phyloP scores from a whole-genome alignment of 2,113 vertebrate species.

The Esox niger region DNA sequence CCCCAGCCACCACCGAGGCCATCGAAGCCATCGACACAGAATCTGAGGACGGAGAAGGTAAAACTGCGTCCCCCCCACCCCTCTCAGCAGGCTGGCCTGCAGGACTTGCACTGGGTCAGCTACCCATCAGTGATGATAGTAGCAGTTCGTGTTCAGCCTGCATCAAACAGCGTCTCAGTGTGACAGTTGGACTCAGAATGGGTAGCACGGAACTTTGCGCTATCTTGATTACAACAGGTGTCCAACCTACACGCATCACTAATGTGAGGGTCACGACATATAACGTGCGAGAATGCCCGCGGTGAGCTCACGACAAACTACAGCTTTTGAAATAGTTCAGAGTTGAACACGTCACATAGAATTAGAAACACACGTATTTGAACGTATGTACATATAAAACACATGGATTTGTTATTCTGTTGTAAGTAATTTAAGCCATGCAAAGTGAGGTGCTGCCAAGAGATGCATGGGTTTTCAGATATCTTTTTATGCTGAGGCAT shows the following conservation, averaged over 20 bases:
- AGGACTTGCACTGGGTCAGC: background rate
- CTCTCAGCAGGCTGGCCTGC: conserved; percentile 28
- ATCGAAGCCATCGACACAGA: conserved; percentile 79
- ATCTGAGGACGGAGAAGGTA: conserved; percentile 78
- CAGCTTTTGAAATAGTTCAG: background rate
- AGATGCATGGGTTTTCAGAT: conserved; percentile 59
- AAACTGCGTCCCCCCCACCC: conserved; percentile 44
- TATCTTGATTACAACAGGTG: background rate
- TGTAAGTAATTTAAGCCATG: conserved; percentile 39
- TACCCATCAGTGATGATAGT: conserved; percentile 22
- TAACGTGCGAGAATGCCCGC: background rate
- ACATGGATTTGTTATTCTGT: conserved; percentile 2
- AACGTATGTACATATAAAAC: background rate
- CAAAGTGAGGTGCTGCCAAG: conserved; percentile 48
- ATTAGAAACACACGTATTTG: background rate
- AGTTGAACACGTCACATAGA: background rate
- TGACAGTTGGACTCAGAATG: background rate
- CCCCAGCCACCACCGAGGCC: conserved; percentile 80
- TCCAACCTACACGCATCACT: background rate
- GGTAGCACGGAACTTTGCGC: conserved; percentile 41
- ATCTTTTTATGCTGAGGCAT: conserved; percentile 39
- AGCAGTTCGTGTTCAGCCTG: conserved; percentile 8
- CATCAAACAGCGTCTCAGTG: conserved; percentile 11
- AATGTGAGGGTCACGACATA: background rate
- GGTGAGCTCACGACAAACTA: background rate